A percentile compares a stretch with the other conserved stretches of the same genome.
Evolutionary conservation across 2,113 vertebrate species (phyloP).

Genomic region (Malurus elegans): DNA sequence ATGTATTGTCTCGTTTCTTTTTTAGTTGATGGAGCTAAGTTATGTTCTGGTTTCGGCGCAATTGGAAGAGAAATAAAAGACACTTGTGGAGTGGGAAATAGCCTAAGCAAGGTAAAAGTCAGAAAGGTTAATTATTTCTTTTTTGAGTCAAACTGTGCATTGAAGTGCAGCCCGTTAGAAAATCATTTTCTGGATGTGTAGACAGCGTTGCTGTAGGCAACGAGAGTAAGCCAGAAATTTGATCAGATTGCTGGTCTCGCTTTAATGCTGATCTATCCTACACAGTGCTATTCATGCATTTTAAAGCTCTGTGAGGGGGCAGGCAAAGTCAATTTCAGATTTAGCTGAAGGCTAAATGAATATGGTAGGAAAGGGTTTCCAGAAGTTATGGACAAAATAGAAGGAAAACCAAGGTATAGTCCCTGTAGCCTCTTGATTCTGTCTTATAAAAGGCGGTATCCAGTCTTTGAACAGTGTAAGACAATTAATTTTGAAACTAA

Average conservation of each 20-base stretch:
- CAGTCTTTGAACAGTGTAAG: not conserved
- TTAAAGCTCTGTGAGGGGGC: not conserved
- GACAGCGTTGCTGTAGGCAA: constrained; percentile 10
- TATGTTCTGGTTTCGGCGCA: not conserved
- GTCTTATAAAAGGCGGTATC: not conserved
- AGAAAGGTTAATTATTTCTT: not conserved
- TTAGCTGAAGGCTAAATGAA: not conserved
- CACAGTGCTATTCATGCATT: not conserved
- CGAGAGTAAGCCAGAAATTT: not conserved
- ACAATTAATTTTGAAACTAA: not conserved
- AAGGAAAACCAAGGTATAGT: not conserved
- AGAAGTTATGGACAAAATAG: not conserved
- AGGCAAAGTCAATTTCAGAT: not conserved
- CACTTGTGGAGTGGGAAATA: not conserved
- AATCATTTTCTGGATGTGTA: not conserved
- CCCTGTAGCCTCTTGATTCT: not conserved
- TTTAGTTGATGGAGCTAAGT: not conserved
- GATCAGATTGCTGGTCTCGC: not conserved
- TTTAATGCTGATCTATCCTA: not conserved
- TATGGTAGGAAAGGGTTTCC: not conserved
- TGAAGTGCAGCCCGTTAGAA: not conserved
- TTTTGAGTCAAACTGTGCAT: not conserved
- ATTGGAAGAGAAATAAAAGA: not conserved
- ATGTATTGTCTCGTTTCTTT: not conserved
- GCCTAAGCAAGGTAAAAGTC: not conserved